A percentile compares a stretch with the other conserved stretches of the same genome.
These are phyloP conservation scores for Copsychus sechellarum DNA, from an alignment of 2,113 vertebrate genomes.

Conservation along the genomic window DNA sequence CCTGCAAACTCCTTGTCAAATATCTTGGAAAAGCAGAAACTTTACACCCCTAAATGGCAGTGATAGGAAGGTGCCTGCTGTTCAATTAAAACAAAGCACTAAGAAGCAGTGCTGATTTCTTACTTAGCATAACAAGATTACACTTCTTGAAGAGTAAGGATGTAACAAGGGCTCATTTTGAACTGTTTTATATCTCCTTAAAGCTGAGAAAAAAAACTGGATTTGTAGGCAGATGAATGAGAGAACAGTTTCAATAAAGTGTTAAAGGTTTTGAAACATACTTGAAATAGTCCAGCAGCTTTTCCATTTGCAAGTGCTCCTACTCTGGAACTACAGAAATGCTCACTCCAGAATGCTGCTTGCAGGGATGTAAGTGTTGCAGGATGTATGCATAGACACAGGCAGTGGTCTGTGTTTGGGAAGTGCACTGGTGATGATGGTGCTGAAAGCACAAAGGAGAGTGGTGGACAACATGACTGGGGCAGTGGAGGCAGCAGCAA, in stretches of 20 bases:
- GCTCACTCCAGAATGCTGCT: background rate
- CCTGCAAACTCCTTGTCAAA: background rate
- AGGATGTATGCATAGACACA: background rate
- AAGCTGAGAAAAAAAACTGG: background rate
- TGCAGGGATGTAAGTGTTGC: no score
- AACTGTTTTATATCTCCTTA: background rate
- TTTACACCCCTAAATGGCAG: background rate
- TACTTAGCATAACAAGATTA: background rate
- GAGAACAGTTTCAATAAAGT: background rate
- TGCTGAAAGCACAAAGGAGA: background rate
- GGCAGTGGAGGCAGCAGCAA: background rate
- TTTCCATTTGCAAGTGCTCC: background rate
- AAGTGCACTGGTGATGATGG: background rate
- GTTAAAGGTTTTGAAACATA: background rate
- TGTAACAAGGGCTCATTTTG: background rate
- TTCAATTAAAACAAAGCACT: background rate
- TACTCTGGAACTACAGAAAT: background rate
- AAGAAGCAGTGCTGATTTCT: background rate
- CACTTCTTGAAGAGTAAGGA: background rate
- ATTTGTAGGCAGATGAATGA: background rate
- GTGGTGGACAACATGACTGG: background rate
- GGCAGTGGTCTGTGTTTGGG: no score
- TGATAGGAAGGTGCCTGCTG: background rate
- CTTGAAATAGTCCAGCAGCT: background rate
- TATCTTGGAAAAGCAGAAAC: background rate